A percentile compares a stretch with the other conserved stretches of the same genome.
These are phyloP conservation scores for Margaritifera margaritifera DNA, from an alignment of 2,888 invertebrate genomes.

Conservation along the genomic window DNA sequence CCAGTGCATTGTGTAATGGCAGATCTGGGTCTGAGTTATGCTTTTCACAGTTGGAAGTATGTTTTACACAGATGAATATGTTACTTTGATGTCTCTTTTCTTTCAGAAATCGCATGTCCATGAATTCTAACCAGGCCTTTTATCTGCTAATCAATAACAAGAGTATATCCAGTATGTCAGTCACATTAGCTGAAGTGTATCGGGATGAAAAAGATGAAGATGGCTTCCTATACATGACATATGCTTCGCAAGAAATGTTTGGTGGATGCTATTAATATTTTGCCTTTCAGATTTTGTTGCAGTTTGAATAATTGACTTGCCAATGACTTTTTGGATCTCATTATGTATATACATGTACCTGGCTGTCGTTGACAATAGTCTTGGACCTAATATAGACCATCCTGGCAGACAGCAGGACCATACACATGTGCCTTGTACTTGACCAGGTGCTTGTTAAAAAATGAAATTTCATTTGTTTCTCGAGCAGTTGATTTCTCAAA, in stretches of 20 bases:
- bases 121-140: constrained; percentile 82
- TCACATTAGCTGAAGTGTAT: constrained; percentile 88
- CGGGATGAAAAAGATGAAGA: constrained; percentile 84
- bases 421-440: not conserved
- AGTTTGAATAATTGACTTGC: not conserved
- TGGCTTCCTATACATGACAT: constrained; percentile 90
- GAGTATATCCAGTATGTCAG: constrained; percentile 86
- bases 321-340: not conserved
- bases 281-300: not conserved
- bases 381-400: not conserved
- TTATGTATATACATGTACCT: not conserved
- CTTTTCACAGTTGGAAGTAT: too few relatives aligned
- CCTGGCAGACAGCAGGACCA: not conserved
- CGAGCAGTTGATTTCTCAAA: too few relatives aligned
- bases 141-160: constrained; percentile 88
- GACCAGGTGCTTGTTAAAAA: not conserved
- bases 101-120: constrained; percentile 77
- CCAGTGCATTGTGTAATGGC: too few relatives aligned
- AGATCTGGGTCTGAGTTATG: too few relatives aligned
- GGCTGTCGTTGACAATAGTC: not conserved
- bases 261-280: constrained; percentile 73
- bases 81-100: not conserved
- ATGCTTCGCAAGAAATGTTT: constrained; percentile 92
- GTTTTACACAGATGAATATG: too few relatives aligned
- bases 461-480: too few relatives aligned